Percentiles rank a stretch among this genome's conserved stretches.
phyloP scores from a whole-genome alignment of 2,113 vertebrate genomes.

The Herpetotheres cachinnans region DNA sequence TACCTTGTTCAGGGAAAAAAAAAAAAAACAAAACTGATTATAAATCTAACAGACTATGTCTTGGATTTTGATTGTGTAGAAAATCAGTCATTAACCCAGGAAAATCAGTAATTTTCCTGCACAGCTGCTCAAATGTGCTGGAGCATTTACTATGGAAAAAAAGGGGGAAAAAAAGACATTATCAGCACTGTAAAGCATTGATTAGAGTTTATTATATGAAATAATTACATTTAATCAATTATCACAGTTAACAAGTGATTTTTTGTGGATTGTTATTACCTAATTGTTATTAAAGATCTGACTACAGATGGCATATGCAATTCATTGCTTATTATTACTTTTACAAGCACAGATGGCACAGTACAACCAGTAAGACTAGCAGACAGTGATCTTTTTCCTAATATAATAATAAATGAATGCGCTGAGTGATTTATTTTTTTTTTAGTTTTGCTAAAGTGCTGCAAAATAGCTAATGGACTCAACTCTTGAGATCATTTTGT shows the following conservation, averaged over 20 bases:
- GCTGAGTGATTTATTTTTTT: neutral
- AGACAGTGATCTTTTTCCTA: constrained; percentile 60
- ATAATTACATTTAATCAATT: constrained; percentile 71
- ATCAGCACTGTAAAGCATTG: constrained; percentile 67
- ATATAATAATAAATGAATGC: constrained; percentile 48
- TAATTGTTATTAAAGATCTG: constrained; percentile 69
- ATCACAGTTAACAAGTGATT: constrained; percentile 66
- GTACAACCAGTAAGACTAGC: constrained; percentile 58
- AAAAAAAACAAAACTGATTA: neutral
- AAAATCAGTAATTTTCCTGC: constrained; percentile 49
- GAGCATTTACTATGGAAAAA: neutral
- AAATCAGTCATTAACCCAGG: constrained; percentile 43
- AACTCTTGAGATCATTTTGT: neutral
- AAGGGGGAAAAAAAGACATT: neutral
- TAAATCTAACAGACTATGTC: neutral
- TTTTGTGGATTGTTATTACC: constrained; percentile 67
- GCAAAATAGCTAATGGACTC: neutral
- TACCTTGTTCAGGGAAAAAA: neutral
- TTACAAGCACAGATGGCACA: constrained; percentile 74
- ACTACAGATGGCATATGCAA: constrained; percentile 70
- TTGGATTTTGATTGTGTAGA: constrained; percentile 38
- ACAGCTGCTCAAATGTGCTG: constrained; percentile 22
- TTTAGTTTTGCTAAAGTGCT: constrained; percentile 45
- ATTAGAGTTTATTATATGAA: constrained; percentile 66
- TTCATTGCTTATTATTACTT: constrained; percentile 72